Conservation (phyloP, 2,797 vertebrate species). For the Columba guinea region DNA sequence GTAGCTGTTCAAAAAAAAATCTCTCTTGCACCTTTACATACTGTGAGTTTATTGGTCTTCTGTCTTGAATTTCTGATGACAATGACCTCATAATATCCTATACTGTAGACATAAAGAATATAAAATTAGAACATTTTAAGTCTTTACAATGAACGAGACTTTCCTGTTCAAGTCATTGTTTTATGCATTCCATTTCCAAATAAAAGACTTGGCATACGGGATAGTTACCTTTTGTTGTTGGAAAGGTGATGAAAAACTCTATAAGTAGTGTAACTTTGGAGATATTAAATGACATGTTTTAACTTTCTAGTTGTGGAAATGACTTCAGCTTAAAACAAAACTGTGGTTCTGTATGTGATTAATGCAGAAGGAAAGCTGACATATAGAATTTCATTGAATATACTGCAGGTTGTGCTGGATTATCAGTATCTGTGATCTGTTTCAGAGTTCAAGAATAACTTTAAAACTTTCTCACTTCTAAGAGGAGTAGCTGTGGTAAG, state of each 20-base stretch:
- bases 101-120: neutral
- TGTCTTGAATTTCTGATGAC: neutral
- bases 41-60: neutral
- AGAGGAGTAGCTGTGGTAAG: neutral
- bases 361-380: neutral
- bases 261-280: neutral
- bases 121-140: neutral
- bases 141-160: neutral
- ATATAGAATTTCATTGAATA: neutral
- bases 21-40: neutral
- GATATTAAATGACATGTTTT: neutral
- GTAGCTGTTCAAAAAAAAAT: conserved; percentile 9
- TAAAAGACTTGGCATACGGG: neutral
- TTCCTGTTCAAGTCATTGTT: conserved; percentile 31
- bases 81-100: neutral
- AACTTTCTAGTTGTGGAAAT: neutral
- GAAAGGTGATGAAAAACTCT: neutral
- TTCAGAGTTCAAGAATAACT: neutral
- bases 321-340: neutral
- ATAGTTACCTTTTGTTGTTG: neutral
- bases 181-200: conserved; percentile 43
- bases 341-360: neutral
- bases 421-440: neutral
- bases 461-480: neutral
- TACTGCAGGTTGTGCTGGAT: neutral